phyloP scores from a whole-genome alignment of 2,888 invertebrate genomes.

The Tiliacea aurago region DNA sequence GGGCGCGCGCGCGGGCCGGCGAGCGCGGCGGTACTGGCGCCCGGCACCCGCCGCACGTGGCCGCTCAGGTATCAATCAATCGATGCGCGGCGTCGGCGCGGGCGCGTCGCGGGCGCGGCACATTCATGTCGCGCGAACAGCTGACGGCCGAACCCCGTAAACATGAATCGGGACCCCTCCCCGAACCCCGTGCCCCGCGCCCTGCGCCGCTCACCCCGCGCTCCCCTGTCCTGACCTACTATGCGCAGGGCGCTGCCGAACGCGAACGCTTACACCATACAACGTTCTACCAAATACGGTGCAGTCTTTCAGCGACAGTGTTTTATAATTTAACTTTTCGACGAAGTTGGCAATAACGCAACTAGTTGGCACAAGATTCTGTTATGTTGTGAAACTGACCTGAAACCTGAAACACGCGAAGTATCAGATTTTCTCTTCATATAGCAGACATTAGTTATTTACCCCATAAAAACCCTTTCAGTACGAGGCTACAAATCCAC shows the following conservation, averaged over 20 bases:
- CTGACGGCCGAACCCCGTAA: constrained; percentile 88
- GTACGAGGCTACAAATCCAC: constrained; percentile 7
- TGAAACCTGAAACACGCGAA: background rate
- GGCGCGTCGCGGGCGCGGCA: constrained; percentile 84
- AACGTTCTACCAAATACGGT: constrained; percentile 45
- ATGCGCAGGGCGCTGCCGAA: constrained; percentile 73
- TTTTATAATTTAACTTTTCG: constrained; percentile 16
- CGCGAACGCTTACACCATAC: constrained; percentile 53
- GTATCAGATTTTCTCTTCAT: background rate
- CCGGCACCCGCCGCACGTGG: constrained; percentile 78
- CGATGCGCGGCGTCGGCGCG: constrained; percentile 80
- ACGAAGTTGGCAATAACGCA: constrained; percentile 28
- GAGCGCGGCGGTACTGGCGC: constrained; percentile 81
- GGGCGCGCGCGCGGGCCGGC: constrained; percentile 82
- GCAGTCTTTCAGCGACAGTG: constrained; percentile 37
- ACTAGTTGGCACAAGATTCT: constrained; percentile 26
- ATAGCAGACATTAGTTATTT: background rate
- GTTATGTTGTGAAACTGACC: background rate
- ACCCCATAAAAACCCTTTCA: background rate
- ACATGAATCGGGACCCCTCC: constrained; percentile 85
- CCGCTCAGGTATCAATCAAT: constrained; percentile 87
- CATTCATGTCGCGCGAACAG: constrained; percentile 89
- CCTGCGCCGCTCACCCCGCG: constrained; percentile 62
- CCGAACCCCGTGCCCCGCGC: constrained; percentile 38
- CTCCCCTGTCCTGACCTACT: constrained; percentile 71